Evolutionary conservation across 2,797 vertebrate genomes (phyloP).

Genomic region (Gallinago solitaria): DNA sequence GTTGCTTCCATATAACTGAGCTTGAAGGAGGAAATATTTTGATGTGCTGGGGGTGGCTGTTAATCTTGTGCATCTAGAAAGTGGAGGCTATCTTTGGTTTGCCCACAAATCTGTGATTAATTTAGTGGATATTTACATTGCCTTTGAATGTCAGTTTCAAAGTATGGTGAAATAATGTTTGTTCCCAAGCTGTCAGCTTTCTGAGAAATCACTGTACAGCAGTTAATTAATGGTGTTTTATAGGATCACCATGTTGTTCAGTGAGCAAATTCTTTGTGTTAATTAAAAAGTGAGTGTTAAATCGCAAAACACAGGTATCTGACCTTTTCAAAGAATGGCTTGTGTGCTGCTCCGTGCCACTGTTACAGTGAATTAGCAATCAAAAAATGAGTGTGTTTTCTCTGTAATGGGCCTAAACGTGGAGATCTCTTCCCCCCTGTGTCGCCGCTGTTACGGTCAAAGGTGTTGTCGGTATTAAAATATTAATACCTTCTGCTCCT

Average conservation of each 20-base stretch:
- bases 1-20: background rate
- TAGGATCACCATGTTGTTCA: background rate
- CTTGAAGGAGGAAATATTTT: slow-evolving; percentile 37
- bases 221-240: slow-evolving; percentile 43
- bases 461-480: background rate
- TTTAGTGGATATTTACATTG: slow-evolving; percentile 52
- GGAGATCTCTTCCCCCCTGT: background rate
- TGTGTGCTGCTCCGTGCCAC: background rate
- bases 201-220: slow-evolving; percentile 22
- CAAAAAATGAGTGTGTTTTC: background rate
- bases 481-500: background rate
- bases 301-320: background rate
- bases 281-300: background rate
- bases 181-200: slow-evolving; percentile 38
- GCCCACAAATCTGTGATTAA: slow-evolving; percentile 60
- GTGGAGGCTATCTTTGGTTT: slow-evolving; percentile 59
- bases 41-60: slow-evolving; percentile 49
- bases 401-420: background rate
- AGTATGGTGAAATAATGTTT: background rate
- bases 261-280: background rate
- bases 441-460: background rate
- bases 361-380: background rate
- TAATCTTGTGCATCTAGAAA: background rate
- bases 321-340: background rate
- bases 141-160: slow-evolving; percentile 64